These are phyloP conservation scores for Didymodactylos carnosus DNA, from an alignment of 2,888 invertebrate species.

Conservation along the genomic window DNA sequence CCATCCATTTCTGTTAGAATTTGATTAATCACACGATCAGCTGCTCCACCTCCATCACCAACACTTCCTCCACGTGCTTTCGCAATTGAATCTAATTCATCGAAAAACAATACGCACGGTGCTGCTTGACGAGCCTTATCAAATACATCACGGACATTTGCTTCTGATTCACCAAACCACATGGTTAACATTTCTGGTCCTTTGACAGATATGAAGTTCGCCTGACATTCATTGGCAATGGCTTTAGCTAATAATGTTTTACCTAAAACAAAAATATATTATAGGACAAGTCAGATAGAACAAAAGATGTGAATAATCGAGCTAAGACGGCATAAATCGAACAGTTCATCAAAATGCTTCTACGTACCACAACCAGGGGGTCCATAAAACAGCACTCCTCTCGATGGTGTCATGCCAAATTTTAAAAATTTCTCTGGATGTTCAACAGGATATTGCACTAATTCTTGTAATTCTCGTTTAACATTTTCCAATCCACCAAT, in stretches of 20 bases:
- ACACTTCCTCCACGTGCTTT: conserved; percentile 75
- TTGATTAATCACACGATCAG: conserved; percentile 97
- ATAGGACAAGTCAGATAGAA: background rate
- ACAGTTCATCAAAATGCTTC: no score
- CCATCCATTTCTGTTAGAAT: conserved; percentile 99
- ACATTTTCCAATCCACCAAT: conserved; percentile 90
- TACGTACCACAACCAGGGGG: conserved; percentile 71
- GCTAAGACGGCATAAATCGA: no score
- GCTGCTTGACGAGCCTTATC: conserved; percentile 98
- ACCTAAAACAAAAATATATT: background rate
- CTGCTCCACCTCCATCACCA: conserved; percentile 92
- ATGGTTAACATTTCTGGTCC: conserved; percentile 87
- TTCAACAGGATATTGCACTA: conserved; percentile 71
- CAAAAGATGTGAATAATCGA: no score
- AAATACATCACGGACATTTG: conserved; percentile 95
- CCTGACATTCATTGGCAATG: conserved; percentile 98
- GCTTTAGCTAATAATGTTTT: conserved; percentile 59
- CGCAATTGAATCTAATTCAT: conserved; percentile 91
- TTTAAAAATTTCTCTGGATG: conserved; percentile 99
- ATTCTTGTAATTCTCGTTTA: conserved; percentile 46
- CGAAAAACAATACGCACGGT: conserved; percentile 95
- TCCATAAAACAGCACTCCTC: conserved; percentile 93
- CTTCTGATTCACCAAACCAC: conserved; percentile 99
- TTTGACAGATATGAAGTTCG: conserved; percentile 97
- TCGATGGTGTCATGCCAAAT: conserved; percentile 98